Percentiles rank a stretch among this genome's conserved stretches.
Conservation (phyloP, 2,113 vertebrate genomes). For the Halcyon malimbica region DNA sequence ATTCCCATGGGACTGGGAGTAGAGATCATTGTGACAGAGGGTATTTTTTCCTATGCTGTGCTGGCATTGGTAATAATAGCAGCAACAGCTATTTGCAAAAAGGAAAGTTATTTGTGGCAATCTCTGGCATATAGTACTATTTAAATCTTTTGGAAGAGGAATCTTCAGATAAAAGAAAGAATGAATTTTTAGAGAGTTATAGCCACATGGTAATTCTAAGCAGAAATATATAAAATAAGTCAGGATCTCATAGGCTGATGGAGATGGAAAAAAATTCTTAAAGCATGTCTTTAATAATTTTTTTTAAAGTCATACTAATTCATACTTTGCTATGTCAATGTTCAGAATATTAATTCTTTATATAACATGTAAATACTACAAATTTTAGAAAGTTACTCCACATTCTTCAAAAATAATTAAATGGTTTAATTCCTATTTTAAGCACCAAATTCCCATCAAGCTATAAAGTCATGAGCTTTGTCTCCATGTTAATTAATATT, state of each 20-base stretch:
- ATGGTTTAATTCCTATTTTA: conserved; percentile 8
- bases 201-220: background rate
- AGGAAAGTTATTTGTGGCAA: background rate
- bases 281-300: background rate
- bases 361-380: background rate
- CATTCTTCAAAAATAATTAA: conserved; percentile 10
- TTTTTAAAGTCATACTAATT: background rate
- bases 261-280: background rate
- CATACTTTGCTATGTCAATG: background rate
- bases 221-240: background rate
- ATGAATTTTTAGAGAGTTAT: background rate
- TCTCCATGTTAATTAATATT: background rate
- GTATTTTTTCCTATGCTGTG: background rate
- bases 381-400: background rate
- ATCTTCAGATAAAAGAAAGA: background rate
- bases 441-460: background rate
- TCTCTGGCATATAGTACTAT: background rate
- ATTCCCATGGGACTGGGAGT: background rate
- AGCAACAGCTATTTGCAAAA: conserved; percentile 2
- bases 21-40: background rate
- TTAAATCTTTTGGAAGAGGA: background rate
- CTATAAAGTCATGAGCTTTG: conserved; percentile 16
- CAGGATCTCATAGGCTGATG: background rate
- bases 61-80: background rate
- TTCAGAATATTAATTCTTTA: background rate